Evolutionary conservation across 2,797 vertebrate species (phyloP), one percentile per base, ranked within the genome.

Genomic region (Rachycentron canadum): DNA sequence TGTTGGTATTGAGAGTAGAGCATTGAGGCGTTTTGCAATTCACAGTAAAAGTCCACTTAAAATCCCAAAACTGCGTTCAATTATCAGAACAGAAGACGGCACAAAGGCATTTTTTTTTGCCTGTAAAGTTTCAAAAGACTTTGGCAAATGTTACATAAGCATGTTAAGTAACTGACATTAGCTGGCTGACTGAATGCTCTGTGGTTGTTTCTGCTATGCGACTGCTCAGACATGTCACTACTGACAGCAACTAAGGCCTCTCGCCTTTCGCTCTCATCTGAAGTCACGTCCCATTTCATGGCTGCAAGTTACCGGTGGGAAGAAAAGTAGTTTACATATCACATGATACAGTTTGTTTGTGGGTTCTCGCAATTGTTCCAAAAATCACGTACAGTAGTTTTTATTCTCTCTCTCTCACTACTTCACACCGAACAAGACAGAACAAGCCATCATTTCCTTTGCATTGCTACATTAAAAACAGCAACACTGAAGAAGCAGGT

Each of bases 131-230:
- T 61, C 41, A 61, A 70, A 65, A 76, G 52, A 53, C 58, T 60
- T 57, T 19, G 38, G 38, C 61, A 73, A 63, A 52, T 30, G 72
- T 88, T 87, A 85, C 56, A 73, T 88, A 91, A 88, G 61, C 53
- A 41, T 58, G 80, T 86, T 87, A 75, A 87, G 73, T 87, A 84
- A 89, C 68, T 70, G 76, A 61, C 69, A 71, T 89, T 86, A 73
- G 57, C 45, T n/a, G 72, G 49, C 49, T 61, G 56, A 69, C 61
- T 69, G 62, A 71, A 61, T 23, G 32, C 34, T 76, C 68, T 62
- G 59, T 53, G 57, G 60, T 78, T 79, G 64, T 17, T 17, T 82
- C 23, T 47, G 3, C 52, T 50, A 47, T 0, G 16, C 50, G 8
- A 2, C 25, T 69, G 25, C 49, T 50, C 40, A 59, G 60, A 55